Percentiles rank a stretch among this genome's conserved stretches.
These are phyloP conservation scores for Zoroaster sp. DNA, from an alignment of 53 echinoderm and acorn worm species.

Conservation along the genomic window DNA sequence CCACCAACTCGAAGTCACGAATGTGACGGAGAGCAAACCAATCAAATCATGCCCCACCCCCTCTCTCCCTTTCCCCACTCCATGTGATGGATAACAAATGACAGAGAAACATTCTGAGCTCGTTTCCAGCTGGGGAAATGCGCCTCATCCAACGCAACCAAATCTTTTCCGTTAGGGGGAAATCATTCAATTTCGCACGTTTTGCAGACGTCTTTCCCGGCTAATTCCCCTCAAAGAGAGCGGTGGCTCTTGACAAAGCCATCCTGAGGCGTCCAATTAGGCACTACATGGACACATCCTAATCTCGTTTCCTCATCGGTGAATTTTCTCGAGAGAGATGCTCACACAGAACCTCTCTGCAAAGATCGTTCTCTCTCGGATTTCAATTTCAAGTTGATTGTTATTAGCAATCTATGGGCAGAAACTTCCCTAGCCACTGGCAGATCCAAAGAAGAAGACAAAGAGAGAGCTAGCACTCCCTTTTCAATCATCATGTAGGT, in stretches of 20 bases:
- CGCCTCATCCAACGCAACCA: neutral
- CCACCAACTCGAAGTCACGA: no score
- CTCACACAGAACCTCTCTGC: neutral
- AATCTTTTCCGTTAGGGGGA: neutral
- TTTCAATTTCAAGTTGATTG: neutral
- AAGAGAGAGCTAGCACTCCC: no score
- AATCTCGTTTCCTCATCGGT: constrained; percentile 23
- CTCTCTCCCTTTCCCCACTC: no score
- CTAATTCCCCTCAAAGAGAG: neutral
- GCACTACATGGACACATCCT: constrained; percentile 29
- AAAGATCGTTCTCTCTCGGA: no score
- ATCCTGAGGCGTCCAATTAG: neutral
- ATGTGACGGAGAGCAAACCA: no score
- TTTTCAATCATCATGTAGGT: no score
- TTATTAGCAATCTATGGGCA: no score
- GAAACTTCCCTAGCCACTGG: no score
- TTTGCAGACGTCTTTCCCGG: neutral
- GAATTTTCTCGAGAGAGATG: neutral
- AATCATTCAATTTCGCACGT: constrained; percentile 28
- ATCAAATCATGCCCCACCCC: no score
- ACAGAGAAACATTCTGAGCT: neutral
- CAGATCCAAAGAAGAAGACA: no score
- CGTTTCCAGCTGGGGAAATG: constrained; percentile 20
- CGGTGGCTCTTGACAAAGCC: neutral
- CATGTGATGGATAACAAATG: constrained; percentile 3